Base-by-base conservation (phyloP, 2,797 vertebrate genomes). In the Bradypodion pumilum region DNA sequence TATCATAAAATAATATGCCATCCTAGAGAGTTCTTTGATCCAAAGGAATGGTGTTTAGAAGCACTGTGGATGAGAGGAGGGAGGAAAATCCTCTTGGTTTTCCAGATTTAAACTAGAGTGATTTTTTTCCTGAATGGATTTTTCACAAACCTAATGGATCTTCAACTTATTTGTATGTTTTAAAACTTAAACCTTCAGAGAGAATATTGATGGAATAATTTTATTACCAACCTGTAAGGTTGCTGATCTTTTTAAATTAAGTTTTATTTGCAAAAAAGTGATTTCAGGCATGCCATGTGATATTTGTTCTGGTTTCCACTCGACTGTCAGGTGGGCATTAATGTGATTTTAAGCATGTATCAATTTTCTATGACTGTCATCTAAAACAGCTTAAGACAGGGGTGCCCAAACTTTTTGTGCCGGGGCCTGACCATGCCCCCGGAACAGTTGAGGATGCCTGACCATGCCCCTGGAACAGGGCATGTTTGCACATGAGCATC, bases 281-380 rank as follows among this genome's bases (percentile, higher is more conserved):
- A 35, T 68, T 68, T 12, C 65, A 68, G 16, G 16, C 32, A 68
- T 68, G 16, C 32, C 32, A 35, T 16, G 66, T 66, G n/a, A 66
- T 9, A 35, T 75, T 49, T 35, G 1, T 74, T 76, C 74, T 62
- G 40, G 25, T 62, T 60, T 42, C 21, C 25, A 62, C 29, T 77
- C 40, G 77, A 35, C 59, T 40, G 7, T 23, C 3, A 70, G 25
- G 25, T 70, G 25, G 27, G 76, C 23, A 76, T 35, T 37, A 40
- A 59, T 76, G 21, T 59, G 40, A 85, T 60, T 75, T 80, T 75
- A 85, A 60, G 49, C 60, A 75, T 72, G 78, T 78, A 79, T 5
- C 60, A 42, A 6, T 85, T 85, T 85, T 81, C 72, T 37, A 44
- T 81, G 59, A 81, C 35, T 73, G 13, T 78, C 42, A 86, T 72